Evolutionary conservation across 1,140 invertebrate genomes (phyloP), one percentile per base, ranked within the genome.

Genomic region (Helicoverpa zea): DNA sequence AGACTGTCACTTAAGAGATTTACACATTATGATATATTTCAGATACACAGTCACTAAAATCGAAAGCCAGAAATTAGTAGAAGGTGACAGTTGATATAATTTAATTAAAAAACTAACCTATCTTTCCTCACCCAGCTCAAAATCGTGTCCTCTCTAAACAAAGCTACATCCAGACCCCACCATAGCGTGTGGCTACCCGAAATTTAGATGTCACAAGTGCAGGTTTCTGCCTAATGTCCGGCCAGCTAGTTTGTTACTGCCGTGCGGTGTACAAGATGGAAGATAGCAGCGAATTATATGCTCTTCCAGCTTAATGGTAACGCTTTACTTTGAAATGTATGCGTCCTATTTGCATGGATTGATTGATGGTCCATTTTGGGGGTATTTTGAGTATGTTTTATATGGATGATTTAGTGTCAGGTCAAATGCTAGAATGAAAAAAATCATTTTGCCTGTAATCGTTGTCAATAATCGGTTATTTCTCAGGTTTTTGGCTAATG

Each of bases 171-270:
- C 16, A 64, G 70, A 77, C 63, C 76, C 82, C 83, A 63, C 47
- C 86, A 83, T 83, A 84, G 84, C 86, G 86, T 91, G 91, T 81
- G 90, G 91, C 90, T 91, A 86, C 80, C 90, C 91, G 88, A 93
- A 92, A 93, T 92, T 92, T 93, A 93, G 92, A 92, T 92, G 91
- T 93, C 90, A 93, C 91, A 89, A 93, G 87, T 90, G 86, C 85
- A 87, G 87, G 90, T 90, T 89, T 87, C 88, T 89, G 86, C 84
- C 89, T 91, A 93, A 91, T 91, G 90, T 88, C 86, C 86, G 85
- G 85, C 88, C 86, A 30, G n/a, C 88, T 90, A 88, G 91, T 89
- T 93, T 92, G 90, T 93, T 92, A 92, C 84, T 89, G 90, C 89
- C 91, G 87, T 43, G 87, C 87, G 86, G 87, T 86, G 90, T 75